These are phyloP conservation scores for Phylloscopus trochiloides DNA, from an alignment of 2,113 vertebrate species.

Conservation along the genomic window DNA sequence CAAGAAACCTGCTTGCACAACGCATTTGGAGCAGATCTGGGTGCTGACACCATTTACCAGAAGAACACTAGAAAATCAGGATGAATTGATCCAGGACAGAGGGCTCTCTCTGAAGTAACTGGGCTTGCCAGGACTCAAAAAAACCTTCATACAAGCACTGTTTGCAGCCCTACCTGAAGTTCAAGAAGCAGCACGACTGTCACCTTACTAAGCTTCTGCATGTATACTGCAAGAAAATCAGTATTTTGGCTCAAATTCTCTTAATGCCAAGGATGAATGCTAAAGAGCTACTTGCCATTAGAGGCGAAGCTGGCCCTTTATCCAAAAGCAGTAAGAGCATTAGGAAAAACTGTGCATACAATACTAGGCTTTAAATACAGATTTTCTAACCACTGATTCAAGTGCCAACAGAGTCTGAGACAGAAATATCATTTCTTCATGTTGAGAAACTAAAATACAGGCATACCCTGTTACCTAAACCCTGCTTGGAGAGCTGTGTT, in stretches of 20 bases:
- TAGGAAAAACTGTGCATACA: neutral
- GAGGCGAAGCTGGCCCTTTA: neutral
- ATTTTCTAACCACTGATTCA: neutral
- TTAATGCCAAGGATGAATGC: neutral
- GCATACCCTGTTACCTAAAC: neutral
- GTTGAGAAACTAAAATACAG: neutral
- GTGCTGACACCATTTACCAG: constrained; percentile 4
- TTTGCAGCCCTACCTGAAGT: neutral
- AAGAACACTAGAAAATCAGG: neutral
- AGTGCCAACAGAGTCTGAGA: neutral
- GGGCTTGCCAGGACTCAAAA: neutral
- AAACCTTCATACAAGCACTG: neutral
- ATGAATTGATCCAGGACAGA: neutral
- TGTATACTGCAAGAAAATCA: neutral
- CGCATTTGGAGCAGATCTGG: neutral
- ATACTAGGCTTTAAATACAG: neutral
- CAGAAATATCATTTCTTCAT: neutral
- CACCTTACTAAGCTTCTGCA: neutral
- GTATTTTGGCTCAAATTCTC: neutral
- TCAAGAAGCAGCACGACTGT: neutral
- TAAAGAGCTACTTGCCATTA: neutral
- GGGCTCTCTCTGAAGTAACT: neutral
- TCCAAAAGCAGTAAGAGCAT: neutral
- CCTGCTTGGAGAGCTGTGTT: neutral
- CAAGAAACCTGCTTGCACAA: constrained; percentile 23